Evolutionary conservation across 1,140 invertebrate species (phyloP), one percentile per base, ranked within the genome.

Genomic region (Zaprionus lachaisei): DNA sequence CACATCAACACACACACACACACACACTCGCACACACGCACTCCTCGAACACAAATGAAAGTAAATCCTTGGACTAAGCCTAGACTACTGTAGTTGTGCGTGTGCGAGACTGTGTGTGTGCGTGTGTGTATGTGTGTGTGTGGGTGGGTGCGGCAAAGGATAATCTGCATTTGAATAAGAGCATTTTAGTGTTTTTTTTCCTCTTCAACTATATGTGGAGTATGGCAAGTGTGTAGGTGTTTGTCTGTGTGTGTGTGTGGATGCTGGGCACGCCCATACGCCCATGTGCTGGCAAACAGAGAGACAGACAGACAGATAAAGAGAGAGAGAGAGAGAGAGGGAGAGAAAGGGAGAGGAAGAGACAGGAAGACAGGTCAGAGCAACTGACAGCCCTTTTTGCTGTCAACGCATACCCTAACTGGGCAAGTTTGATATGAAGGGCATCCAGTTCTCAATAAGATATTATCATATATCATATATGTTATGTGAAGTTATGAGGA

Each of bases 151-250:
- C 65, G 66, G 78, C 79, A 77, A 77, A 81, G 87, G 87, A 91
- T 91, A 91, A 91, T 91, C 87, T 87, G 87, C 87, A 91, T 91
- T 91, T 91, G 87, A 91, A 91, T 91, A 91, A 91, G 83, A 91
- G 87, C 87, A 86, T 91, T 91, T 91, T 86, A 91, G 87, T 91
- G 87, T 91, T 83, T 81, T 83, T 83, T 79, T 71, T 91, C 81
- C 79, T 87, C 68, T 64, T 51, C 73, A 85, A 91, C 81, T 83
- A 87, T 83, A 75, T 72, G 56, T 61, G 69, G 26, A 15, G 41
- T 66, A 55, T 17, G 41, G 14, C 38, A 9, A 11, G 7, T 34
- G 15, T 41, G 15, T 41, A 5, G 0, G 72, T 70, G 28, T 69
- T 72, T 80, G 38, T 80, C 56, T 31, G n/a, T 5, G 72, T 70